Base-by-base conservation (phyloP, 2,113 vertebrate species). In the Butorides virescens region DNA sequence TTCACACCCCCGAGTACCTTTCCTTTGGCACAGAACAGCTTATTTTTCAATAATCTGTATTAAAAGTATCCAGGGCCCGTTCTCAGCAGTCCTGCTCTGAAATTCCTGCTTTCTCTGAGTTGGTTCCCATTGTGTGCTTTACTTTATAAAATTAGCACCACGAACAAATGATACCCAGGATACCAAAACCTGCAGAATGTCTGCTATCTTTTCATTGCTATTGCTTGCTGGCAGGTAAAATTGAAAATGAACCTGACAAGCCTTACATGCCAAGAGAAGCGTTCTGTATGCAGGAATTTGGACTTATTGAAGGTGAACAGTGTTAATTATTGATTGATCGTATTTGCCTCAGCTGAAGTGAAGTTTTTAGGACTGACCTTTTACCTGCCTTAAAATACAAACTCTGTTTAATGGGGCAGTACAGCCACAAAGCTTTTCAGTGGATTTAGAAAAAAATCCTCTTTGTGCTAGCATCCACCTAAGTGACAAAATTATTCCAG, bases 311-410 rank as follows among this genome's bases (percentile, higher is more conserved):
- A 81, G 34, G 42, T 25, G 23, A 72, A 39, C 34, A 52, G n/a
- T 68, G 85, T 97, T 97, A 97, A 93, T 98, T 92, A 97, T 95
- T 97, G 94, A 95, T 95, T 86, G 68, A 83, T 94, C 8, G 10
- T 63, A 44, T 79, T 92, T 4, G 5, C 21, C 29, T 50, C 68
- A 37, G 65, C 63, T 90, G 49, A 75, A 73, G 49, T 55, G 56
- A 94, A 50, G 47, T 68, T 95, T 95, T 90, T 56, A 87, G 56
- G 82, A 71, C 17, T 68, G 47, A 91, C 42, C 17, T 89, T 93
- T 92, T 53, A 53, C 25, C 58, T 93, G 76, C 37, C 55, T 93
- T 91, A n/a, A 85, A 88, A 74, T 58, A 79, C 36, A 67, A 74
- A 81, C 39, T 29, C 15, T 49, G 49, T 53, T 49, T 50, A 83